Evolutionary conservation across 1,140 invertebrate species (phyloP), one percentile per base, ranked within the genome.

Genomic region (Zaprionus capensis): DNA sequence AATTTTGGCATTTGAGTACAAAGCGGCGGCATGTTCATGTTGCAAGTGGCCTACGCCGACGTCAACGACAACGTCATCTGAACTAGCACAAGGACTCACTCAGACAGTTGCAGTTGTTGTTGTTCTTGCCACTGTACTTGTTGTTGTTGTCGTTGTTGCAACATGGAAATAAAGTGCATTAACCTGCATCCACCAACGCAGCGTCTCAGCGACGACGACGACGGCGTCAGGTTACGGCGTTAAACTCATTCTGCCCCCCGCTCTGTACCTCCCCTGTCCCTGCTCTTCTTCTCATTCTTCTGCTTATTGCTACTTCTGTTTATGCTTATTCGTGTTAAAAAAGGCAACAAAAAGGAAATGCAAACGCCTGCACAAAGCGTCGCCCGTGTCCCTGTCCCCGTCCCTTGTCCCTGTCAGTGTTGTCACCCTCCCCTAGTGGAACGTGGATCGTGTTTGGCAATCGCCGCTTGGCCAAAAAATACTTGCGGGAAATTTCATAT

Each of bases 1-100:
- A 26, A 41, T 78, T 53, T 82, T 68, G 71, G 46, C 28, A 77
- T 73, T 79, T 68, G 53, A 65, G 68, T 65, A 17, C 41, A 2
- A 46, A 11, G 41, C 41, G 41, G 41, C 41, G 7, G 51, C 64
- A 34, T 28, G 36, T 24, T 14, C 22, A n/a, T n/a, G 41, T 9
- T 46, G 65, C 70, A 71, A 70, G 62, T 46, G 41, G 28, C 49
- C 51, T 51, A 34, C 56, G 41, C 36, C 58, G 20, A 62, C 28
- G 63, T 51, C 41, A 46, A 63, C 51, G 64, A 59, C 53, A 65
- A 67, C 80, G 77, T 76, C 75, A 58, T 59, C 12, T 51, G 62
- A 87, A 81, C 67, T 88, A 66, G 84, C 84, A 88, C 84, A 87
- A 87, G 84, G 84, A 87, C 81, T 87, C 74, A 72, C 80, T 69